Evolutionary conservation across 1,140 invertebrate species (phyloP), one percentile per base, ranked within the genome.

Genomic region (Orius insidiosus): DNA sequence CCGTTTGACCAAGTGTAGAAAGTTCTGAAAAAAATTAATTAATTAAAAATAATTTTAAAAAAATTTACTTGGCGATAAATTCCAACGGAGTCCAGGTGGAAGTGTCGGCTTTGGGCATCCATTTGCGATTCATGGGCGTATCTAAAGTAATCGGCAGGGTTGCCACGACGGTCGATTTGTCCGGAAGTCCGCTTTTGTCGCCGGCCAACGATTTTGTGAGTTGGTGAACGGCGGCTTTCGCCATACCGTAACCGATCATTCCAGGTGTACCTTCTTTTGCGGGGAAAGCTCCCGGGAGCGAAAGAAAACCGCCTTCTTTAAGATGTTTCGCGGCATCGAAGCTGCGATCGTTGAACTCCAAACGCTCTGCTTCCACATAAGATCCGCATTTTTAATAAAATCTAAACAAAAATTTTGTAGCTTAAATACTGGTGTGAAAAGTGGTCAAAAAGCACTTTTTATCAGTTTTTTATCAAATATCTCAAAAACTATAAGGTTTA

Each of bases 111-210:
- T 94, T 80, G 2, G 93, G 79, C 95, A 99, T 99, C 81, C 85
- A 98, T 66, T 98, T 97, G 49, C 95, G 71, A 56, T 89, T 89
- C 92, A 97, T 97, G 51, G 93, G 90, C 0, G 95, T 98, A 59
- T 98, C 94, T 34, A 98, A 68, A 19, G 92, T 98, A 0, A 96
- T 69, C 2, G 95, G 95, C 44, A 98, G 66, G 46, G 98, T 93
- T 5, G 88, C 80, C 36, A 86, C 66, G 15, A 83, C 81, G 16
- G 79, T 60, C 34, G 84, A 71, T 52, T 79, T 69, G 6, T 67
- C 56, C 11, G 95, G 95, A 38, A 98, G 65, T 6, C 95, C 95
- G 56, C 87, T 79, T 52, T 78, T 76, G 52, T 79, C 68, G 32
- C 64, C 68, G 40, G 82, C 84, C 38, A 98, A 69, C 48, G 88